Percentiles rank a stretch among this genome's conserved stretches.
phyloP scores from a whole-genome alignment of 2,113 vertebrate species.

The Oryzias melastigma region DNA sequence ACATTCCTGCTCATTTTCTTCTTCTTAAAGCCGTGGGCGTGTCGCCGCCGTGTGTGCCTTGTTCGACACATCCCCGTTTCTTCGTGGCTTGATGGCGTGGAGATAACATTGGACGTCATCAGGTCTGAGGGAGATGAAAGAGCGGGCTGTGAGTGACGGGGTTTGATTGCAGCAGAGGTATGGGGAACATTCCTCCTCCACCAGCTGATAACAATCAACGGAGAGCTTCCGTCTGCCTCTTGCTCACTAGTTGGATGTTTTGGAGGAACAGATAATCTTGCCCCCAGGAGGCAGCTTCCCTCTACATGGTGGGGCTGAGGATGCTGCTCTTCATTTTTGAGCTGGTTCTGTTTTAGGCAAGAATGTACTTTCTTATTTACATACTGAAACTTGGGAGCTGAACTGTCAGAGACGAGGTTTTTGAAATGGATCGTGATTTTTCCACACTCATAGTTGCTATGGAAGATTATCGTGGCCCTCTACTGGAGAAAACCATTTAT shows the following conservation, averaged over 20 bases:
- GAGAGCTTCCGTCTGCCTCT: constrained; percentile 31
- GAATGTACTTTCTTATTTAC: too few relatives aligned
- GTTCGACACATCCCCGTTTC: constrained; percentile 6
- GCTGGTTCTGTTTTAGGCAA: not conserved
- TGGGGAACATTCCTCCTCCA: constrained; percentile 39
- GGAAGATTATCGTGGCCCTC: not conserved
- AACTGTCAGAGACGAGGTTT: not conserved
- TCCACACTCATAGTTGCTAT: not conserved
- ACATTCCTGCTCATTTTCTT: constrained; percentile 7
- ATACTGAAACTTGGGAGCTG: too few relatives aligned
- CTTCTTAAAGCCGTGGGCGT: not conserved
- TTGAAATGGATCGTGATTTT: not conserved
- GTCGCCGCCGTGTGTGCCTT: constrained; percentile 5
- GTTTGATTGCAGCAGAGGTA: constrained; percentile 32
- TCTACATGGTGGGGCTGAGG: not conserved
- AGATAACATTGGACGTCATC: constrained; percentile 6
- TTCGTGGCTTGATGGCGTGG: not conserved
- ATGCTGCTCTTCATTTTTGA: not conserved
- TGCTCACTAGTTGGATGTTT: constrained; percentile 23
- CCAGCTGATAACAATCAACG: constrained; percentile 46
- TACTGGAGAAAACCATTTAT: not conserved
- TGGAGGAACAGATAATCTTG: constrained; percentile 53
- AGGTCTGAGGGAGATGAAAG: constrained; percentile 22
- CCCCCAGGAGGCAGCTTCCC: constrained; percentile 12
- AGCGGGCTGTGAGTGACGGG: constrained; percentile 22